Evolutionary conservation across 1,140 invertebrate genomes (phyloP).

Genomic region (Microvelia longipes): DNA sequence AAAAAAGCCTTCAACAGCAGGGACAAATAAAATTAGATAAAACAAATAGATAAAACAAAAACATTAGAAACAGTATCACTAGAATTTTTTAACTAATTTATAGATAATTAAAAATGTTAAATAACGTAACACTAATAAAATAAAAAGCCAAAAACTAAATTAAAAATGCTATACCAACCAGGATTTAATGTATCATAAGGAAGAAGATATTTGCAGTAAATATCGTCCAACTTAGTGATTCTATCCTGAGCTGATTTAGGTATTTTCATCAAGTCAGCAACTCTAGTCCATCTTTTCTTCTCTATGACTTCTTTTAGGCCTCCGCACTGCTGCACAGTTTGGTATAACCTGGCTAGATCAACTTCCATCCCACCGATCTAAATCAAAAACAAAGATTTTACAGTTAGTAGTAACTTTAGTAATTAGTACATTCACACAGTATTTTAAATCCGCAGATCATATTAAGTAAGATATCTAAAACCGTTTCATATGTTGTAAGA

Average conservation of each 20-base stretch:
- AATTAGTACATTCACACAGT: too few relatives aligned
- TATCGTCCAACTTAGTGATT: constrained; percentile 70
- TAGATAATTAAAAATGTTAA: too few relatives aligned
- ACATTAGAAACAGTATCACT: too few relatives aligned
- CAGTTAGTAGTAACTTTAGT: not conserved
- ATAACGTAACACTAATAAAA: too few relatives aligned
- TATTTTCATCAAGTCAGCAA: constrained; percentile 76
- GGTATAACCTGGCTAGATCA: constrained; percentile 70
- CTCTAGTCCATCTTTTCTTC: constrained; percentile 76
- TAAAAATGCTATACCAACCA: too few relatives aligned
- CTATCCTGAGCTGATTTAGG: constrained; percentile 68
- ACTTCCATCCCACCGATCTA: constrained; percentile 32
- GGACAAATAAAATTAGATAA: too few relatives aligned
- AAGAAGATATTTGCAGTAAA: constrained; percentile 85
- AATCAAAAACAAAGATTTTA: constrained; percentile 3
- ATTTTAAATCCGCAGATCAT: too few relatives aligned
- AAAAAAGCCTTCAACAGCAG: too few relatives aligned
- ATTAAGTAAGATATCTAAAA: not conserved
- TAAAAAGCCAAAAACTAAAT: too few relatives aligned
- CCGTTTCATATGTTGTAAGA: too few relatives aligned
- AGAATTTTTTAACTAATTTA: too few relatives aligned
- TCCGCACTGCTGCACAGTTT: constrained; percentile 68
- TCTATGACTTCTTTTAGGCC: constrained; percentile 79
- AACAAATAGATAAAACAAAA: too few relatives aligned
- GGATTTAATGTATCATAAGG: constrained; percentile 74